Evolutionary conservation across 2,113 vertebrate genomes (phyloP), one percentile per base, ranked within the genome.

Genomic region (Rostratula benghalensis): DNA sequence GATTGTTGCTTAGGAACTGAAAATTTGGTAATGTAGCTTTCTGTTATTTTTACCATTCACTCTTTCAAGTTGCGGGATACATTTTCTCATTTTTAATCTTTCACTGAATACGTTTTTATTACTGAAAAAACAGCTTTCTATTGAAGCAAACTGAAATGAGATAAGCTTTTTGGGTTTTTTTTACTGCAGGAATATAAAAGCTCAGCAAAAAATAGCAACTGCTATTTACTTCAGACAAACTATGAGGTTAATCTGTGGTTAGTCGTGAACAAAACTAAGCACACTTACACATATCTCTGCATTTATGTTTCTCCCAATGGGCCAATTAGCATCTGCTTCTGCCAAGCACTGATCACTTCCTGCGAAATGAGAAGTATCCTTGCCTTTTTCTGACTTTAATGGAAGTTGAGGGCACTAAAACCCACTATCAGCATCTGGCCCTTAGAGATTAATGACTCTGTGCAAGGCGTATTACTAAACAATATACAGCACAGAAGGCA

Each of bases 401-500:
- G 88, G 93, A 95, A 78, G 50, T 0, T 63, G 80, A 78, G 67
- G 68, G 70, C 78, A 61, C 6, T 24, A 74, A 94, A 91, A 53
- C 59, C 50, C 50, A 35, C 67, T 54, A 37, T 68, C 79, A 90
- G 85, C 83, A 90, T 94, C 80, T 78, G 87, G 65, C 37, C 87
- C 59, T 78, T 63, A 46, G 63, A 90, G 83, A 89, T 92, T 95
- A 89, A 83, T 89, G 64, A 51, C 70, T 56, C 53, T 71, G 37
- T 85, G 74, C 67, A 93, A 94, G 89, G 46, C 87, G 28, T 88
- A 89, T 94, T 87, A 48, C 94, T 95, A 95, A 93, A 96, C 92
- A 95, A 87, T 90, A 94, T 78, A 51, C 61, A 89, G 65, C 68
- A 84, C 90, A 95, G 85, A 96, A 97, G 79, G 91, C 90, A 92